Evolutionary conservation across 2,797 vertebrate genomes (phyloP), one percentile per base, ranked within the genome.

Genomic region (Mus spretus): DNA sequence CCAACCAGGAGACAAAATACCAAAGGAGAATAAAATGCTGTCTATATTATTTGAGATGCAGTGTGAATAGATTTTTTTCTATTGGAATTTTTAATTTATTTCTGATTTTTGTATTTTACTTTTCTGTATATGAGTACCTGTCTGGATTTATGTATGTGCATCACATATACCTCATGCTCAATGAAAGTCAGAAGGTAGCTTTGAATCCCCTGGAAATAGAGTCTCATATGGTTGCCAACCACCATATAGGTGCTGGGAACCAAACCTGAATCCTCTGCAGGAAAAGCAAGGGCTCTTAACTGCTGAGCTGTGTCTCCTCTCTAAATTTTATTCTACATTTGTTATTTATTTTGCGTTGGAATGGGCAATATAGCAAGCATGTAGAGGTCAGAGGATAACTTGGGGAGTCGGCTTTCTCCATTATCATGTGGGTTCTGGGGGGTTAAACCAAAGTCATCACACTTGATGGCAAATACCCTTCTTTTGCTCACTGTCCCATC

Each of bases 1-100:
- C 22, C 65, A 93, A 78, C 91, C 61, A 80, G 34, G 50, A 55
- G 14, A 95, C 50, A 94, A 96, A 55, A 77, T 53, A 94, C 50
- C 55, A n/a, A 80, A 44, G 22, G 40, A 34, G 22, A 63, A 96
- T 79, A 82, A 17, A 83, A 26, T 19, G 0, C 96, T 28, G 80
- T 37, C 4, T 24, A n/a, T n/a, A n/a, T 74, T 24, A 86, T 77
- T 92, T 97, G 94, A 95, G 96, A 97, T 90, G 86, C 65, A 93
- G 79, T 57, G 4, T 90, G 19, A 82, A 63, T 4, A 70, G 70
- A 28, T 67, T 84, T 26, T 80, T 80, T 84, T 63, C 19, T 0
- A 14, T n/a, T 85, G 44, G 11, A 67, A 50, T 50, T 50, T 85
- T 50, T 47, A 22, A 85, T 47, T 63, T 50, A 34, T 28, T 65